These are phyloP conservation scores for Gallinago paraguaiae DNA, from an alignment of 2,113 vertebrate genomes.

Conservation along the genomic window DNA sequence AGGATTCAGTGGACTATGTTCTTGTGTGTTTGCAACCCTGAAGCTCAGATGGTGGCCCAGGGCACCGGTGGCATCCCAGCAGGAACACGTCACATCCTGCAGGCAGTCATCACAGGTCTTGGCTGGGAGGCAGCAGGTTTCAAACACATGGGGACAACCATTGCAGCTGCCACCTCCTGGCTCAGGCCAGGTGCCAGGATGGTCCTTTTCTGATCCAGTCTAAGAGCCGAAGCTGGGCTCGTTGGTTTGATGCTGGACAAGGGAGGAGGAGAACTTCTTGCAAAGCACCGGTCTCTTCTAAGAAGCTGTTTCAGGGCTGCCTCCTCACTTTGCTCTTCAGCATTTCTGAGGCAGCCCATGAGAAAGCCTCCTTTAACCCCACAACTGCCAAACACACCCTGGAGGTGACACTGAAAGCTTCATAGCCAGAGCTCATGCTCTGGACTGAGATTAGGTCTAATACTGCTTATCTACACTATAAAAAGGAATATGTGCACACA, in stretches of 20 bases:
- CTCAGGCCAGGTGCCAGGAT: not conserved
- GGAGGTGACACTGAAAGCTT: not conserved
- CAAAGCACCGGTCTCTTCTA: not conserved
- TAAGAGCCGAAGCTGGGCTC: rapidly evolving
- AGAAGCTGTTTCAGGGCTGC: not conserved
- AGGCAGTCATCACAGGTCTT: not conserved
- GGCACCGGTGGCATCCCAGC: not conserved
- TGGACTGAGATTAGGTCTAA: not conserved
- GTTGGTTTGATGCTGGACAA: not conserved
- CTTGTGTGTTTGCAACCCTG: not conserved
- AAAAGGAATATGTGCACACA: not conserved
- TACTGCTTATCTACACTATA: not conserved
- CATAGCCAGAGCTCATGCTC: not conserved
- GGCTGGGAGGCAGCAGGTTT: not conserved
- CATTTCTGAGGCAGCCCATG: not conserved
- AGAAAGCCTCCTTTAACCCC: not conserved
- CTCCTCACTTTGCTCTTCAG: too few species aligned
- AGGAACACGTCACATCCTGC: not conserved
- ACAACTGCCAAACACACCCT: rapidly evolving
- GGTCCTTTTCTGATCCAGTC: not conserved
- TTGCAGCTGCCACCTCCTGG: not conserved
- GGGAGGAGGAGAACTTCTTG: not conserved
- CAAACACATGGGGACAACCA: not conserved
- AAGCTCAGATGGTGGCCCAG: not conserved
- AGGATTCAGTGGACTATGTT: not conserved